Conservation (phyloP, 2,888 invertebrate genomes). For the Mycalesis mineus region DNA sequence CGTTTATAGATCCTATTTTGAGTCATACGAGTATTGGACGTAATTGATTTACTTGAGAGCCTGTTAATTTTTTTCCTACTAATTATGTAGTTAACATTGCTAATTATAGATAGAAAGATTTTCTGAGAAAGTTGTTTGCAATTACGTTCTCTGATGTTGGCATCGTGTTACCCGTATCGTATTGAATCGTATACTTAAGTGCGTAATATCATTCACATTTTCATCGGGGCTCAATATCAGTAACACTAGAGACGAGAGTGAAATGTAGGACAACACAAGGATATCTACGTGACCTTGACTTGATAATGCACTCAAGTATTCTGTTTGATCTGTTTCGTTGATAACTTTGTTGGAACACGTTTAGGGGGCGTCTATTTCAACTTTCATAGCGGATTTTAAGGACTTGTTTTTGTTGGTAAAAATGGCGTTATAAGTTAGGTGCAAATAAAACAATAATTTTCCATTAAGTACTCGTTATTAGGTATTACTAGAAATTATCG, state of each 20-base stretch:
- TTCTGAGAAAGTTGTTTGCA: slow-evolving; percentile 14
- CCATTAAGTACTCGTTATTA: too few relatives aligned
- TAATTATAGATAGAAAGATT: slow-evolving; percentile 8
- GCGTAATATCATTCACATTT: background rate
- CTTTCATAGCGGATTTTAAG: too few relatives aligned
- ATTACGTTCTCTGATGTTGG: slow-evolving; percentile 3
- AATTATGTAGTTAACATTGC: slow-evolving; percentile 2
- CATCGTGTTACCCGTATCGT: slow-evolving; percentile 1
- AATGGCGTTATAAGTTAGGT: too few relatives aligned
- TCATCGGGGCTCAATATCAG: slow-evolving; percentile 2
- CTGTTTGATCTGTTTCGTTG: background rate
- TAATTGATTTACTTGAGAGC: background rate
- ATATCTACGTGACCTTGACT: slow-evolving; percentile 44
- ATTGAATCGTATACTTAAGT: background rate
- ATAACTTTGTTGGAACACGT: background rate
- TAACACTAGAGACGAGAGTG: slow-evolving; percentile 8
- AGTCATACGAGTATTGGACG: background rate
- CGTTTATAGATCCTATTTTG: too few relatives aligned
- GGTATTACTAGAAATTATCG: too few relatives aligned
- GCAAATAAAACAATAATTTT: too few relatives aligned
- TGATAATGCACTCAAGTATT: slow-evolving; percentile 34
- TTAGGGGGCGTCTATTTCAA: background rate
- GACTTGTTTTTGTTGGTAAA: too few relatives aligned
- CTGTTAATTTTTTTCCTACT: slow-evolving; percentile 4
- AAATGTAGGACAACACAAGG: slow-evolving; percentile 33